A percentile compares a stretch with the other conserved stretches of the same genome.
These are phyloP conservation scores for Diarsia brunnea DNA, from an alignment of 2,888 invertebrate species.

Conservation along the genomic window DNA sequence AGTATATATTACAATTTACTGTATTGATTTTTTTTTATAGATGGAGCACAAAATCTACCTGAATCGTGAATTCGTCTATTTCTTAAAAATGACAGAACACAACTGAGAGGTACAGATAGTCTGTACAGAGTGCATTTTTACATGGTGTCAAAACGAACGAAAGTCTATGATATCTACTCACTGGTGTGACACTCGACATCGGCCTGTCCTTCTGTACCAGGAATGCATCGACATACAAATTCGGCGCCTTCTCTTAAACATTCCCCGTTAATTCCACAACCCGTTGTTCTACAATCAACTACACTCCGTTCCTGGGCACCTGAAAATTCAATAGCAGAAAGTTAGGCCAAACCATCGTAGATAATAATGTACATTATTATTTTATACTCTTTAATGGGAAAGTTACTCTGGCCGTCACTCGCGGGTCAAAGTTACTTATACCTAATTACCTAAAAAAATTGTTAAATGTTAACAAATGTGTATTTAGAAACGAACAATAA, in stretches of 20 bases:
- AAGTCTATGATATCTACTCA: constrained; percentile 78
- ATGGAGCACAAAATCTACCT: constrained; percentile 19
- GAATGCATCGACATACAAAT: constrained; percentile 95
- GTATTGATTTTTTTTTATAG: constrained; percentile 25
- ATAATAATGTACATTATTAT: not conserved
- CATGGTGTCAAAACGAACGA: constrained; percentile 80
- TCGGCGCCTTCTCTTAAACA: constrained; percentile 96
- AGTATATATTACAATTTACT: constrained; percentile 43
- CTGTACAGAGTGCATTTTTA: constrained; percentile 86
- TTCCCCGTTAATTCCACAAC: constrained; percentile 96
- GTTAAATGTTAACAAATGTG: not conserved
- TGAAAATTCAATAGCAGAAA: constrained; percentile 68
- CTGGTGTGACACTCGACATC: constrained; percentile 93
- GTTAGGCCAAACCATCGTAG: not conserved
- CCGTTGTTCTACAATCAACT: constrained; percentile 95
- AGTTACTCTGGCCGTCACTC: not conserved
- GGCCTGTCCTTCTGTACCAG: constrained; percentile 94
- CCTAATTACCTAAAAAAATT: not conserved
- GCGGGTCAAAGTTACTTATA: not conserved
- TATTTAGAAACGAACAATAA: too few species aligned
- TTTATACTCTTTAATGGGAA: not conserved
- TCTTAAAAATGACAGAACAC: constrained; percentile 41
- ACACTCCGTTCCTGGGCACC: constrained; percentile 91
- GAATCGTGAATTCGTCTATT: constrained; percentile 45
- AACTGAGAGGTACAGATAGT: constrained; percentile 51